Evolutionary conservation across 2,797 vertebrate genomes (phyloP).

Genomic region (Ctenopoma multispine): DNA sequence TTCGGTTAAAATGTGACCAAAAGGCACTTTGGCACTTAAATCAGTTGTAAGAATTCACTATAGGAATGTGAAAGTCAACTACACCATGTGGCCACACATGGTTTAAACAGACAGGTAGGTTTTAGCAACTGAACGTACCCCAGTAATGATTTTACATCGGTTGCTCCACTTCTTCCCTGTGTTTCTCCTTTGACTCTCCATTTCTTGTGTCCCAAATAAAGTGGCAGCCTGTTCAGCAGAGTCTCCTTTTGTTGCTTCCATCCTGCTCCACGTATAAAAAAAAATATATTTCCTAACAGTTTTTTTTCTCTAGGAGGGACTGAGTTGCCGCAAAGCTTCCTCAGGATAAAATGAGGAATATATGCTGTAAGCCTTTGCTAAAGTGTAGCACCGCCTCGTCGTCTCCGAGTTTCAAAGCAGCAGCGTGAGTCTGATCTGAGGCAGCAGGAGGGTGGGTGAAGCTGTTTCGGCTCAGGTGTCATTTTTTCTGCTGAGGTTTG

Average conservation of each 20-base stretch:
- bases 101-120: neutral
- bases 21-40: neutral
- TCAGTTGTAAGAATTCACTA: neutral
- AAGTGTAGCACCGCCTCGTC: constrained; percentile 66
- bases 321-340: constrained; percentile 11
- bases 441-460: neutral
- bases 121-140: constrained; percentile 63
- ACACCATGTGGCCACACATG: neutral
- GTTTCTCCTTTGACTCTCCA: constrained; percentile 61
- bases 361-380: constrained; percentile 8
- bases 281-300: neutral
- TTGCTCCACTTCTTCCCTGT: constrained; percentile 44
- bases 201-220: constrained; percentile 65
- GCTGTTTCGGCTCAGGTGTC: neutral
- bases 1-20: neutral
- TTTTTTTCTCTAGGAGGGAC: constrained; percentile 19
- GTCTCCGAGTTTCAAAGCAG: constrained; percentile 30
- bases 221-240: constrained; percentile 59
- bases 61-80: neutral
- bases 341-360: neutral
- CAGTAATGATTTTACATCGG: constrained; percentile 64
- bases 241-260: constrained; percentile 72
- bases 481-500: neutral
- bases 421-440: constrained; percentile 11
- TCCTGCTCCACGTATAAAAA: constrained; percentile 35